Base-by-base conservation (phyloP, 2,797 vertebrate species). In the Danio choprae region DNA sequence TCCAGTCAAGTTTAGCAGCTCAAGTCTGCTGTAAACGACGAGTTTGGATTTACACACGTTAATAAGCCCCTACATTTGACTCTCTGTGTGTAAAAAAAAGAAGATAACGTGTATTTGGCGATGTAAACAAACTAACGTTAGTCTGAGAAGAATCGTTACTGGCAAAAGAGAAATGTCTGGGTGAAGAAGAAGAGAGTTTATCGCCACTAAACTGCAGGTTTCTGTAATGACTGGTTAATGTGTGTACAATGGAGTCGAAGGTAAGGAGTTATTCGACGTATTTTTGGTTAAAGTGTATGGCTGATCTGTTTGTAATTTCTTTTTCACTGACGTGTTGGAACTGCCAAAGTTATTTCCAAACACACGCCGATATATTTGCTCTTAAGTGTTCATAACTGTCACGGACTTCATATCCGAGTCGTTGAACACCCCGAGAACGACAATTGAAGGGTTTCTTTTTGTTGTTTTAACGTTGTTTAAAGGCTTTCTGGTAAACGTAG, bases 181-280 rank as follows among this genome's bases (percentile, higher is more conserved):
- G 86, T 94, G 92, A 94, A 89, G 82, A 84, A 10, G 62, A 48
- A 38, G 22, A 46, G 67, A 53, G 67, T 71, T 71, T 71, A 70
- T 87, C 86, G 85, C 86, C 83, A 87, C 78, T 85, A 83, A 71
- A 69, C 86, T 89, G 88, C 89, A 83, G 62, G 43, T 83, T 87
- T 90, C 86, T 89, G 89, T 91, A 89, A 93, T 93, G 91, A 92
- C 85, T 88, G 86, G 88, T 92, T 90, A 88, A 87, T 80, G 87
- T 85, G 86, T 75, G 82, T 77, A 93, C 73, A 88, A 95, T 95
- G 94, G 92, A 94, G 87, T 76, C 84, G 74, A 93, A 92, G 93
- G 94, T 94, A 87, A 50, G 92, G 68, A 15, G 72, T 68, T 40
- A 8, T 48, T 6, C 0, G 0, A 4, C 40, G 11, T 38, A 5